These are phyloP conservation scores for Tachina lurida DNA, from an alignment of 2,888 invertebrate species.

Conservation along the genomic window DNA sequence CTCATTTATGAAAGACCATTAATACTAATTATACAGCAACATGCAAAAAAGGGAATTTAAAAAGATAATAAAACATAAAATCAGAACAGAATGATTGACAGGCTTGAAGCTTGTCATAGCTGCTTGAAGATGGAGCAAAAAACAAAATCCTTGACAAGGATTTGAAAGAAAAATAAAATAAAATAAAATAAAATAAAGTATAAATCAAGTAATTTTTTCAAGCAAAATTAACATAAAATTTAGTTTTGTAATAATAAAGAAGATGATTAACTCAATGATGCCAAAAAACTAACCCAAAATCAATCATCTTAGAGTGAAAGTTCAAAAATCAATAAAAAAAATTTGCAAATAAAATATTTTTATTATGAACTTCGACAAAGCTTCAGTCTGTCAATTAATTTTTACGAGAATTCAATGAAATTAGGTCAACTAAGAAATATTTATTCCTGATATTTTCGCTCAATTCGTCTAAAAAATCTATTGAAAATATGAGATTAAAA, in stretches of 20 bases:
- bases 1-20: constrained; percentile 32
- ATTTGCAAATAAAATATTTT: not conserved
- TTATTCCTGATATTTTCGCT: too few relatives aligned
- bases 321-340: not conserved
- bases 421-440: too few relatives aligned
- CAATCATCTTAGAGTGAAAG: not conserved
- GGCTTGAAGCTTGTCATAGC: not conserved
- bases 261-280: constrained; percentile 15
- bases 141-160: constrained; percentile 31
- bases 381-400: not conserved
- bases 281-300: constrained; percentile 3
- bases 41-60: not conserved
- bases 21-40: constrained; percentile 43
- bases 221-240: constrained; percentile 3
- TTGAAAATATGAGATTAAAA: too few relatives aligned
- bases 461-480: too few relatives aligned
- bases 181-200: not conserved
- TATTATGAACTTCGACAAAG: not conserved
- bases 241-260: not conserved
- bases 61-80: constrained; percentile 18
- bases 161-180: constrained; percentile 5
- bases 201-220: not conserved
- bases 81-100: constrained; percentile 54
- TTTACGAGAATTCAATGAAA: not conserved
- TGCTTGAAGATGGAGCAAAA: not conserved